Base-by-base conservation (phyloP, 2,113 vertebrate genomes). In the Oenanthe melanoleuca region DNA sequence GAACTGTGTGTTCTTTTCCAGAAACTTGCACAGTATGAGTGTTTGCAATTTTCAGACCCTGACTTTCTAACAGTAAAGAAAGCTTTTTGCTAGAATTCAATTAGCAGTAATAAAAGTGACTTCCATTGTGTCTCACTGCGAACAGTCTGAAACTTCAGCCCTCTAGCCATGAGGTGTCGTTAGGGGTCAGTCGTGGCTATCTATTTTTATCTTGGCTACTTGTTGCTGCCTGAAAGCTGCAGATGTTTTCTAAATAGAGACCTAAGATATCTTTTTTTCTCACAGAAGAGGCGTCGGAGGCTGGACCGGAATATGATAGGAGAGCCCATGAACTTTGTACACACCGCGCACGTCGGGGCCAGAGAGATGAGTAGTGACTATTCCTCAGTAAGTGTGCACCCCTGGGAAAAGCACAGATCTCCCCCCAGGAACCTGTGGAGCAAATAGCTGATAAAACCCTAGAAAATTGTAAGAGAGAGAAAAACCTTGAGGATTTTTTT, bases 301-400 rank as follows among this genome's bases (percentile, higher is more conserved):
- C 98, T 99, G 75, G 99, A 99, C 95, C 98, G 99, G 65, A 98
- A 98, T 37, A 99, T 99, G 98, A 99, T 99, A 26, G 99, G 99
- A 57, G 98, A 99, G 73, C 99, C 99, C 12, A 99, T 98, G 95
- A 99, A 99, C 97, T 99, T 99, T 80, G 98, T 99, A 67, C 99
- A 99, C 96, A 99, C 98, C 28, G 98, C 98, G 3, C 99, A 99
- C 3, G 98, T 99, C 63, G 99, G 99, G 92, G 98, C 98, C 4
- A 89, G 98, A 52, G 98, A 99, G 42, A 98, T 98, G 98, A 98
- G 97, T 4, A 59, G 96, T 64, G 98, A 98, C 64, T 95, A 97
- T 69, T 59, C 97, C 90, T 97, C 98, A 19, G 99, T 99, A 97
- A 92, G 98, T 97, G 89, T 14, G 22, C 42, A 13, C 42, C 33